Evolutionary conservation across 1,140 invertebrate genomes (phyloP).

Genomic region (Zaprionus capensis): DNA sequence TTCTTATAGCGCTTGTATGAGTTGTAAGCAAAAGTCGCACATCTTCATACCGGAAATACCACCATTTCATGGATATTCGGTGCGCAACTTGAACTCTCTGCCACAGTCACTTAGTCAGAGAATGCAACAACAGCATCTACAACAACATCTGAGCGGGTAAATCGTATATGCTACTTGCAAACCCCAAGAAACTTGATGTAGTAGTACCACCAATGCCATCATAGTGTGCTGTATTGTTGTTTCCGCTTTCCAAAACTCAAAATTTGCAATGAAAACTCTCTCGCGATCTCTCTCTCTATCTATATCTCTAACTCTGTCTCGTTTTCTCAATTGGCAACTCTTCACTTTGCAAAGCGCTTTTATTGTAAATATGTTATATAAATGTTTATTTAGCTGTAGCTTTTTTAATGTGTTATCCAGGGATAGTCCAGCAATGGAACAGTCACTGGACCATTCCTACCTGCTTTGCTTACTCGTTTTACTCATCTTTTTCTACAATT

Average conservation of each 20-base stretch:
- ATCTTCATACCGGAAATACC: conserved; percentile 77
- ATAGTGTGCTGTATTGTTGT: conserved; percentile 30
- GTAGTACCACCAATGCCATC: neutral
- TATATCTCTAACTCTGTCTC: conserved; percentile 16
- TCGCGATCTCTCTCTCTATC: conserved; percentile 3
- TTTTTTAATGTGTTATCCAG: neutral
- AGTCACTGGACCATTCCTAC: neutral
- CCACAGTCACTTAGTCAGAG: conserved; percentile 48
- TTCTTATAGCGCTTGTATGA: conserved; percentile 75
- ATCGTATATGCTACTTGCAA: conserved; percentile 35
- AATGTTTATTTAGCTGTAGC: neutral
- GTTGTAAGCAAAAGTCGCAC: conserved; percentile 74
- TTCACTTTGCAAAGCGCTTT: conserved; percentile 40
- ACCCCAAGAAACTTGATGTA: conserved; percentile 22
- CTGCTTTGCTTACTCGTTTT: neutral
- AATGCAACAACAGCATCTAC: conserved; percentile 53
- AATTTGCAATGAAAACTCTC: conserved; percentile 39
- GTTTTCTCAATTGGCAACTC: conserved; percentile 41
- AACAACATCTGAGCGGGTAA: conserved; percentile 65
- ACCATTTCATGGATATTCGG: conserved; percentile 77
- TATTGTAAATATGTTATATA: conserved; percentile 13
- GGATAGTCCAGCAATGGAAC: neutral
- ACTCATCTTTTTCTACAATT: conserved; percentile 18
- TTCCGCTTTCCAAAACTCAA: conserved; percentile 34
- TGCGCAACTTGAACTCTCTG: conserved; percentile 75